These are phyloP conservation scores for Yponomeuta plumbellus DNA, from an alignment of 2,888 invertebrate species.

Conservation along the genomic window DNA sequence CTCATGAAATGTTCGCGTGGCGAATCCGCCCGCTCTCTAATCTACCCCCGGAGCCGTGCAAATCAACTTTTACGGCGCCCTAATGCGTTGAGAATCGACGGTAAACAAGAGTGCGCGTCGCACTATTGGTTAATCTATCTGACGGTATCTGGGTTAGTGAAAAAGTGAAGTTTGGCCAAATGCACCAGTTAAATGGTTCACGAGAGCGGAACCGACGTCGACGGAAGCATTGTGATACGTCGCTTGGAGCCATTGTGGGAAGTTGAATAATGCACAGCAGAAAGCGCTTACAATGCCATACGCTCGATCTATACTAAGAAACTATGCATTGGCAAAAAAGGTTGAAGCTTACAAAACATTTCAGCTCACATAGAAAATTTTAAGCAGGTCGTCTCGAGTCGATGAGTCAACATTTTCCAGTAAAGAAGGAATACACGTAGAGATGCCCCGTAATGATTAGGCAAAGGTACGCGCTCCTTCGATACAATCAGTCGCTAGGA, in stretches of 20 bases:
- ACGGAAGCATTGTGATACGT: slow-evolving; percentile 59
- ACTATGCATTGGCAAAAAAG: not conserved
- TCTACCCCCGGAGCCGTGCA: slow-evolving; percentile 49
- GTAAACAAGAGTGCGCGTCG: slow-evolving; percentile 44
- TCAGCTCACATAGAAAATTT: not conserved
- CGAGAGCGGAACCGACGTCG: slow-evolving; percentile 70
- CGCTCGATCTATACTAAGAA: not conserved
- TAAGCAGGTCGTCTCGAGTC: not conserved
- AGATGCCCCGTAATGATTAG: slow-evolving; percentile 34
- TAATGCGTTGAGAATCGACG: slow-evolving; percentile 52
- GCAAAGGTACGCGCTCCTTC: slow-evolving; percentile 37
- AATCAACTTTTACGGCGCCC: slow-evolving; percentile 50
- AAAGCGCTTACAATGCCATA: slow-evolving; percentile 60
- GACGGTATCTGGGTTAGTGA: slow-evolving; percentile 49
- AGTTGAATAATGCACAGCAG: slow-evolving; percentile 64
- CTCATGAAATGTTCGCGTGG: slow-evolving; percentile 61
- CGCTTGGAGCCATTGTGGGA: slow-evolving; percentile 52
- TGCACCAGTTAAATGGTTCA: slow-evolving; percentile 71
- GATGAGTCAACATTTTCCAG: not conserved
- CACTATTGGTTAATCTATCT: slow-evolving; percentile 43
- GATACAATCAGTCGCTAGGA: slow-evolving; percentile 52
- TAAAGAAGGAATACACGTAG: slow-evolving; percentile 5
- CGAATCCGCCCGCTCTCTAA: slow-evolving; percentile 48
- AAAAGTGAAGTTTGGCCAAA: slow-evolving; percentile 73
- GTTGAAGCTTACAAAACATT: no score